Base-by-base conservation (phyloP, 1,140 invertebrate species). In the Lepeophtheirus salmonis region DNA sequence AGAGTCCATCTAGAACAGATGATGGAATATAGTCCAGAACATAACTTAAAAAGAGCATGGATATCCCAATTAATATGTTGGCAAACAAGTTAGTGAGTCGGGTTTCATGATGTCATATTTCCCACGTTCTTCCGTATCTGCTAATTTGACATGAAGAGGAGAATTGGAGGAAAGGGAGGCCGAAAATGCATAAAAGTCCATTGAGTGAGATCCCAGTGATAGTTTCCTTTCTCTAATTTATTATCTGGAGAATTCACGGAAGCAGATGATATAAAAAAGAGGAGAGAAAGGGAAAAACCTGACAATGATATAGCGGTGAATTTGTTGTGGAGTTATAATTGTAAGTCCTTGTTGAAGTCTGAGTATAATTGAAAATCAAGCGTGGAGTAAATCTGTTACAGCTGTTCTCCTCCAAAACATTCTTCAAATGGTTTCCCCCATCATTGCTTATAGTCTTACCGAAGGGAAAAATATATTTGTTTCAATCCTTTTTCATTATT, bases 131-230 rank as follows among this genome's bases (percentile, higher is more conserved):
- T 81, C 79, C 10, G 80, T 73, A 66, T 81, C 80, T 16, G 80
- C 80, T 10, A 41, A 78, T 52, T 76, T 69, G 6, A 81, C 76
- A 67, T 81, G 79, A 12, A 82, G 70, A 2, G 79, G 13, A 78
- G 2, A 75, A 75, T 64, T 78, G 75, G 70, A 81, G 77, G 79
- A 79, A 80, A 4, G 80, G 79, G 48, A 81, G 68, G 18, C 77
- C 76, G 63, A 78, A 77, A 20, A 80, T 60, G 2, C 79, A 80
- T 3, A 81, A 67, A 63, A 78, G 73, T 4, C 68, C 75, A 67
- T 82, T 81, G 50, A 81, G 81, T 72, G 53, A 81, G 67, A 68
- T 81, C 79, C 73, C 78, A 73, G 67, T 81, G 79, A 66, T 79
- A 79, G 17, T 74, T 71, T 30, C 79, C 79, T 68, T 81, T 81